phyloP scores from a whole-genome alignment of 2,797 vertebrate species.

The Myotis findleyi region DNA sequence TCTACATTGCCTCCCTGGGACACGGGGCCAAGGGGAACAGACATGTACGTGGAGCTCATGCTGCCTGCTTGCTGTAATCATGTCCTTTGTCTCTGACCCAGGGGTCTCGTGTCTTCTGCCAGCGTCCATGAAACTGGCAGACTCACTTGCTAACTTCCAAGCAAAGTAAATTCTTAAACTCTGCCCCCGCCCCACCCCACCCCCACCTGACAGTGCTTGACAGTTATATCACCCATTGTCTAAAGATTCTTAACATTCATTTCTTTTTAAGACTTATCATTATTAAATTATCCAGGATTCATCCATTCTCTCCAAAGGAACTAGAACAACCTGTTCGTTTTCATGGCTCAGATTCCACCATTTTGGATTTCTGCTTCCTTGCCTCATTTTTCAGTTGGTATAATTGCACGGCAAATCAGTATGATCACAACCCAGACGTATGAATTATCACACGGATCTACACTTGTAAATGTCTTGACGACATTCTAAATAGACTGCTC shows the following conservation, averaged over 20 bases:
- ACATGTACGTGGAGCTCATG: not conserved
- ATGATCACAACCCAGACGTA: constrained; percentile 18
- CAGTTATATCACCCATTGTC: not conserved
- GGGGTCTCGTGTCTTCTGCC: not conserved
- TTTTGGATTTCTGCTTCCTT: not conserved
- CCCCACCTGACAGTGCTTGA: not conserved
- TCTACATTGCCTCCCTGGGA: not conserved
- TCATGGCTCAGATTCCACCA: not conserved
- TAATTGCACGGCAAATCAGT: not conserved
- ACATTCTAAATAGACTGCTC: not conserved
- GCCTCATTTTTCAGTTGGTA: not conserved
- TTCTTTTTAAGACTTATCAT: not conserved
- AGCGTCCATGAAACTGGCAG: not conserved
- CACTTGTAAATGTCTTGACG: not conserved
- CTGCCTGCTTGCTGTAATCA: not conserved
- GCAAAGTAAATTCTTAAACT: not conserved
- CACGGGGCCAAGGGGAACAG: not conserved
- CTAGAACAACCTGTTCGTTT: not conserved
- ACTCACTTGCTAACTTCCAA: not conserved
- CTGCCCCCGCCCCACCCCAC: fast-evolving
- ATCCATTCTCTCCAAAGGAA: not conserved
- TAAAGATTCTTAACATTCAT: not conserved
- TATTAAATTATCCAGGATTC: not conserved
- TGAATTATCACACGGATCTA: not conserved
- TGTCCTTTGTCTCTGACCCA: not conserved